Percentiles rank a stretch among this genome's conserved stretches.
Evolutionary conservation across 2,113 vertebrate species (phyloP).

Genomic region (Anas platyrhynchos): DNA sequence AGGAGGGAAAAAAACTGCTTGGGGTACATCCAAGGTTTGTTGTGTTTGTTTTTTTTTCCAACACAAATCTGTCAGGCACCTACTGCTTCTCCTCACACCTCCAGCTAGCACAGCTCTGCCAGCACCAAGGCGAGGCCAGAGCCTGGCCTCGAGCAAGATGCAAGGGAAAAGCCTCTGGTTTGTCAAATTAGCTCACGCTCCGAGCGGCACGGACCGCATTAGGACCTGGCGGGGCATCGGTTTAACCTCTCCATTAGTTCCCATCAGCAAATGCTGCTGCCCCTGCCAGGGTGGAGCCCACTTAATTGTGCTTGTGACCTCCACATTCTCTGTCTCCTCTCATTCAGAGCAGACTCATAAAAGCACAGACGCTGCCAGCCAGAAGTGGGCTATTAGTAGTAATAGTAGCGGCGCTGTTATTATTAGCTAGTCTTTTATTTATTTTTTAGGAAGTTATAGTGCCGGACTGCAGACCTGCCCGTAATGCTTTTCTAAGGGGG

Average conservation of each 20-base stretch:
- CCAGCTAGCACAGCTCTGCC: neutral
- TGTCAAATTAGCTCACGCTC: neutral
- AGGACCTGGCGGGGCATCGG: neutral
- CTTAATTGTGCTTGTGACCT: neutral
- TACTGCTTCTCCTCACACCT: neutral
- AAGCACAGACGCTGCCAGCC: neutral
- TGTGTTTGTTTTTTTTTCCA: neutral
- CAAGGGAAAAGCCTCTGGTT: neutral
- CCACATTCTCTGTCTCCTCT: neutral
- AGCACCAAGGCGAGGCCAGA: neutral
- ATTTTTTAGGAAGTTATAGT: conserved; percentile 46
- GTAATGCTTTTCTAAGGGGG: neutral
- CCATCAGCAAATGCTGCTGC: neutral
- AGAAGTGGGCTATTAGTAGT: neutral
- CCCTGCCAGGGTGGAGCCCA: neutral
- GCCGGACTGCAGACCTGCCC: conserved; percentile 45
- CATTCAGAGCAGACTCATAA: neutral
- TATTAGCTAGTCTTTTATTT: conserved; percentile 55
- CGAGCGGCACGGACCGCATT: fast-evolving
- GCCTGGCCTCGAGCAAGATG: neutral
- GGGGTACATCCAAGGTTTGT: neutral
- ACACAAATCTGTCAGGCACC: neutral
- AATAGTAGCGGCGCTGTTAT: conserved; percentile 41
- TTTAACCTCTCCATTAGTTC: neutral
- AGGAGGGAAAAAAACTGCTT: neutral